phyloP scores from a whole-genome alignment of 2,113 vertebrate species.

The Cephalopterus ornatus region DNA sequence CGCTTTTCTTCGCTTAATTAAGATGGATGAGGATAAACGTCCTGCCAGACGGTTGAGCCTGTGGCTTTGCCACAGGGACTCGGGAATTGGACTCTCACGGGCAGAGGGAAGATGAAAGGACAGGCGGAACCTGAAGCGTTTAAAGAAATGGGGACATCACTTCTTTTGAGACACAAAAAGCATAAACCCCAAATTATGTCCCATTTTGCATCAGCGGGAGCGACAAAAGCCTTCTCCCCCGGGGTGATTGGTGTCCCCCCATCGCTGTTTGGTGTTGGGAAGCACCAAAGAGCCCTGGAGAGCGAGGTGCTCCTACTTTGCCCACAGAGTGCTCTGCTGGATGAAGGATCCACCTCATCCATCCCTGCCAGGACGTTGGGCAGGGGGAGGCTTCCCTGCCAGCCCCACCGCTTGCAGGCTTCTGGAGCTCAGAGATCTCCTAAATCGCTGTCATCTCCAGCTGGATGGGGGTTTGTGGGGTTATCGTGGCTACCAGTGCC shows the following conservation, averaged over 20 bases:
- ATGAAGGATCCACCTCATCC: background rate
- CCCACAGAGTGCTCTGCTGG: rapidly evolving
- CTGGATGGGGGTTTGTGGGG: background rate
- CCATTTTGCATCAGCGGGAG: rapidly evolving
- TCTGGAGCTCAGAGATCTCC: background rate
- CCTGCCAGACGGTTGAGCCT: background rate
- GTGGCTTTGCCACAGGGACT: background rate
- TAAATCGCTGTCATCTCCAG: background rate
- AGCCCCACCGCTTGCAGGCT: background rate
- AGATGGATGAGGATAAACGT: background rate
- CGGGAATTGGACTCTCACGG: background rate
- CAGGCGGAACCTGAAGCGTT: background rate
- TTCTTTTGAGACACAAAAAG: background rate
- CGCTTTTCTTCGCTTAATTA: background rate
- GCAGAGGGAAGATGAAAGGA: background rate
- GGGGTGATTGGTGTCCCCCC: background rate
- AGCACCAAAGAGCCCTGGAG: background rate
- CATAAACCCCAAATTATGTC: rapidly evolving
- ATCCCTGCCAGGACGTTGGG: background rate
- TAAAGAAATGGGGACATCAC: background rate
- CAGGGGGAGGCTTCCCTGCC: background rate
- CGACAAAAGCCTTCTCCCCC: background rate
- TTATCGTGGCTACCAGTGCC: background rate
- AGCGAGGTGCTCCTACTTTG: background rate
- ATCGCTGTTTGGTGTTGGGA: rapidly evolving